These are phyloP conservation scores for Eurosta solidaginis DNA, from an alignment of 1,140 invertebrate genomes.

Conservation along the genomic window DNA sequence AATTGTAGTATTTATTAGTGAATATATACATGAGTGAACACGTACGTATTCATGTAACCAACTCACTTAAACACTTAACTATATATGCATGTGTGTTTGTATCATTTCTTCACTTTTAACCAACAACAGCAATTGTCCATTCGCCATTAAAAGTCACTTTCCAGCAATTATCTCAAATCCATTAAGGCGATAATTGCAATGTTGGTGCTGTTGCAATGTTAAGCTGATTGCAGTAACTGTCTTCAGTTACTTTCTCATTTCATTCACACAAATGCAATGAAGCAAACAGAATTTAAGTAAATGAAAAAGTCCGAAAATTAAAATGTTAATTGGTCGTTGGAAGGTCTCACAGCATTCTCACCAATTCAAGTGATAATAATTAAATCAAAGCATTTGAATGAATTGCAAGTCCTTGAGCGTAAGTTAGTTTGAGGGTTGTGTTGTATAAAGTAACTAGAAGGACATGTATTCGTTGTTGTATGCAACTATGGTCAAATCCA, in stretches of 20 bases:
- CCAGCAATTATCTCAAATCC: slow-evolving; percentile 8
- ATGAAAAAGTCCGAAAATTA: slow-evolving; percentile 23
- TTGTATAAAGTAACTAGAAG: background rate
- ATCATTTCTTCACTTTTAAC: background rate
- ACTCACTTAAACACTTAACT: too few species aligned
- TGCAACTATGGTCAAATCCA: too few species aligned
- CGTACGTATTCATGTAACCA: too few species aligned
- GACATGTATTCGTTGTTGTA: too few species aligned
- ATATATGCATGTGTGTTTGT: too few species aligned
- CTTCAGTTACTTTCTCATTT: background rate
- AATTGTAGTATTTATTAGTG: too few species aligned
- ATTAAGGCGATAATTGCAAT: slow-evolving; percentile 26
- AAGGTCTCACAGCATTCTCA: background rate
- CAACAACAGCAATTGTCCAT: background rate
- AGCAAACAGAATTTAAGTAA: background rate
- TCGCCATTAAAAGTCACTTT: background rate
- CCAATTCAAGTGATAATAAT: slow-evolving; percentile 12
- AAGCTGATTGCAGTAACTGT: slow-evolving; percentile 6
- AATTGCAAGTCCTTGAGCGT: background rate
- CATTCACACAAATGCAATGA: background rate
- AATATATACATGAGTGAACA: too few species aligned
- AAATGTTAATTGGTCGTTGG: slow-evolving; percentile 26
- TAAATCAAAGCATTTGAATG: background rate
- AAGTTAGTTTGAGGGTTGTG: background rate
- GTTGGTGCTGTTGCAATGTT: background rate